Conservation (phyloP, 2,888 invertebrate genomes). For the Eudemis profundana region DNA sequence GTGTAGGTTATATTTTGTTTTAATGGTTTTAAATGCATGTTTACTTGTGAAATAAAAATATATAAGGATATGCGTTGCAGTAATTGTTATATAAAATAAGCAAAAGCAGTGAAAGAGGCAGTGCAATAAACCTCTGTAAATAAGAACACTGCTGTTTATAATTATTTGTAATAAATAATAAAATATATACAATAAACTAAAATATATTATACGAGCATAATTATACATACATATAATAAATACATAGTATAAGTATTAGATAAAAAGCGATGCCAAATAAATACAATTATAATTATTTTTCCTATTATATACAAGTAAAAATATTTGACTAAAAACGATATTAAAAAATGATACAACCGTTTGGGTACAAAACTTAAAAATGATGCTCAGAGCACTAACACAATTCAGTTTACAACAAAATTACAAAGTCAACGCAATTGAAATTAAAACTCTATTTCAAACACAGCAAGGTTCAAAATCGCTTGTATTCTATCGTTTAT, state of each 20-base stretch:
- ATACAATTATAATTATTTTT: constrained; percentile 19
- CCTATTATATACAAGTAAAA: constrained; percentile 35
- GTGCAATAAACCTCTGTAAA: constrained; percentile 16
- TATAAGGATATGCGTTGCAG: constrained; percentile 4
- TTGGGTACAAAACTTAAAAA: constrained; percentile 31
- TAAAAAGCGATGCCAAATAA: constrained; percentile 36
- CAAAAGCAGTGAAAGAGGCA: constrained; percentile 24
- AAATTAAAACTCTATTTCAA: not conserved
- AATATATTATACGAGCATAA: not conserved
- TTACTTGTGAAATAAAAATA: not conserved
- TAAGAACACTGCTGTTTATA: constrained; percentile 32
- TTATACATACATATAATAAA: constrained; percentile 5
- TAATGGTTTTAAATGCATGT: constrained; percentile 18
- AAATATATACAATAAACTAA: constrained; percentile 25
- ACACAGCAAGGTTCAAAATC: not conserved
- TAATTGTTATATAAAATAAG: constrained; percentile 6
- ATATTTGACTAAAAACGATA: constrained; percentile 31
- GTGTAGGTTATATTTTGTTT: not conserved
- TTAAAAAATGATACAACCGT: constrained; percentile 36
- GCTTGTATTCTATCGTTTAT: not conserved
- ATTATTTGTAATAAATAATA: constrained; percentile 32
- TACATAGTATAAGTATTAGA: constrained; percentile 11
- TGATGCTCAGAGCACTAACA: constrained; percentile 14
- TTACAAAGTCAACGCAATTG: constrained; percentile 1
- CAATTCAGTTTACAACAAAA: not conserved